Percentiles rank a stretch among this genome's conserved stretches.
Evolutionary conservation across 1,140 invertebrate genomes (phyloP).

Genomic region (Chelonus insularis): DNA sequence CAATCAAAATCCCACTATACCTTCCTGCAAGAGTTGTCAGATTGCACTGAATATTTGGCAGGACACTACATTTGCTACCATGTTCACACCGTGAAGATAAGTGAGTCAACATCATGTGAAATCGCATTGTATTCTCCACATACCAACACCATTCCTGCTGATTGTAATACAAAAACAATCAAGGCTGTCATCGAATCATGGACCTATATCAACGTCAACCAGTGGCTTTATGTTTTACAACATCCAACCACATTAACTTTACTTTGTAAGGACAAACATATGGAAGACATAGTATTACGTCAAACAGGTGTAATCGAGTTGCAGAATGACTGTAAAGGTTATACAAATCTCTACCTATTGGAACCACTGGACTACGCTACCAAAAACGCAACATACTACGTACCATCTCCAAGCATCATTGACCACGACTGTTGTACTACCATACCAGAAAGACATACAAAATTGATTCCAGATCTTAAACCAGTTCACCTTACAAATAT

Average conservation of each 20-base stretch:
- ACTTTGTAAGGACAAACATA: constrained; percentile 11
- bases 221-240: constrained; percentile 25
- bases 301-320: constrained; percentile 14
- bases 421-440: constrained; percentile 19
- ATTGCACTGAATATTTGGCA: constrained; percentile 11
- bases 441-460: background rate
- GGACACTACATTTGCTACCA: constrained; percentile 1
- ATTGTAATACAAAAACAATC: constrained; percentile 14
- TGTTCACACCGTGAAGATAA: background rate
- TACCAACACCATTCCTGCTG: background rate
- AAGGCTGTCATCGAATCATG: constrained; percentile 25
- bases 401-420: constrained; percentile 17
- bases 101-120: background rate
- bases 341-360: constrained; percentile 11
- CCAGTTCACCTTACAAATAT: constrained; percentile 14
- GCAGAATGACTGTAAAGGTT: constrained; percentile 15
- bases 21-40: constrained; percentile 23
- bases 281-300: background rate
- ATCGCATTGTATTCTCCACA: background rate
- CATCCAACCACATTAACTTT: constrained; percentile 19
- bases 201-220: constrained; percentile 18
- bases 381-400: constrained; percentile 15
- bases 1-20: too few relatives aligned
- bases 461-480: background rate
- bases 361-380: constrained; percentile 14